Conservation (phyloP, 2,113 vertebrate genomes). For the Daphoenositta chrysoptera region DNA sequence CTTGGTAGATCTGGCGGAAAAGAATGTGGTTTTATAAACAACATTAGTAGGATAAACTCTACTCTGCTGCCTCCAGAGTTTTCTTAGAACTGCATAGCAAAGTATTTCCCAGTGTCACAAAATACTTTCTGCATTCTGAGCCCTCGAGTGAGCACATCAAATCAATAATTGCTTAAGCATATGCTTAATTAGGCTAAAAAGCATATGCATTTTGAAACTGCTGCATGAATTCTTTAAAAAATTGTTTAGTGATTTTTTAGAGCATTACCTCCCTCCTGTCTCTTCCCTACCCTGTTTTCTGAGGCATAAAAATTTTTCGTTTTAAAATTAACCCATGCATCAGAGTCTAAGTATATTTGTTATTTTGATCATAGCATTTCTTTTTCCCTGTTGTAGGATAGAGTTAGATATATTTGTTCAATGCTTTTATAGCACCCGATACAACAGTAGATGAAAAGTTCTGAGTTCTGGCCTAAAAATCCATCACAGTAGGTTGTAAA, state of each 20-base stretch:
- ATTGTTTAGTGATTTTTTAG: background rate
- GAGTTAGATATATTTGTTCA: background rate
- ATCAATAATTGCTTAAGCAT: constrained; percentile 53
- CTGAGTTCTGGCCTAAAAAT: background rate
- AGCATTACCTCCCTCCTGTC: background rate
- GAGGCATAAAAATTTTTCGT: background rate
- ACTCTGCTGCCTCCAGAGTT: background rate
- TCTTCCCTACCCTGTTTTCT: background rate
- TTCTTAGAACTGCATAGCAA: background rate
- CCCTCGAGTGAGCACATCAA: constrained; percentile 9
- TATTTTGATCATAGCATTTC: background rate
- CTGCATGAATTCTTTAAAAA: constrained; percentile 21
- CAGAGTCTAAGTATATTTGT: background rate
- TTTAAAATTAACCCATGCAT: background rate
- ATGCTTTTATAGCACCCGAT: background rate
- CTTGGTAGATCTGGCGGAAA: background rate
- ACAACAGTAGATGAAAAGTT: background rate
- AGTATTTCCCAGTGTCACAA: background rate
- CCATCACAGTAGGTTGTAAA: background rate
- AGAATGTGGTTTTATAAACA: background rate
- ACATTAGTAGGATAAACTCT: background rate
- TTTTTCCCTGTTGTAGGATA: background rate
- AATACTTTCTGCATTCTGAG: background rate
- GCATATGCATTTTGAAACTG: background rate
- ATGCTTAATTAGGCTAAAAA: constrained; percentile 46